phyloP scores from a whole-genome alignment of 2,888 invertebrate species.

The Heteromurus nitidus region DNA sequence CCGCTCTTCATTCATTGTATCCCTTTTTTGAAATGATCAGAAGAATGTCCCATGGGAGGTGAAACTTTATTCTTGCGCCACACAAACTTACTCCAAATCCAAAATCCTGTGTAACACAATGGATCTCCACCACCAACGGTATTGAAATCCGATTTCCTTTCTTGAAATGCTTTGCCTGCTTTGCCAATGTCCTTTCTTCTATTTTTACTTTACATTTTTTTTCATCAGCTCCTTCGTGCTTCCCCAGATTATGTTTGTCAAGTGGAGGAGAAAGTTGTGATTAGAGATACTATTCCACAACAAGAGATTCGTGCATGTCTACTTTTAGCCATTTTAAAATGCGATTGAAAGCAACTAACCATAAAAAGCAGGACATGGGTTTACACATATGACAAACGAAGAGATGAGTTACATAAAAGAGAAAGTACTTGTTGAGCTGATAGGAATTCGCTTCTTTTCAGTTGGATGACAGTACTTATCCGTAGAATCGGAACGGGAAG shows the following conservation, averaged over 20 bases:
- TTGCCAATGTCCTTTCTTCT: not conserved
- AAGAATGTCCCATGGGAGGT: slow-evolving; percentile 31
- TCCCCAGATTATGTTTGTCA: slow-evolving; percentile 29
- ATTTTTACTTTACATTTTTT: too few relatives aligned
- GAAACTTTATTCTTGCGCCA: slow-evolving; percentile 14
- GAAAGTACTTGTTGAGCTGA: slow-evolving; percentile 52
- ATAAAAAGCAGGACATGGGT: slow-evolving; percentile 30
- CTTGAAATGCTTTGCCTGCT: not conserved
- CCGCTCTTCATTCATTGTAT: not conserved
- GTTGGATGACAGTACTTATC: too few relatives aligned
- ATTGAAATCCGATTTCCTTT: slow-evolving; percentile 57
- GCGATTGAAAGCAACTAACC: slow-evolving; percentile 38
- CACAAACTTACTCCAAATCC: slow-evolving; percentile 25
- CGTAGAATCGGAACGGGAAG: not conserved
- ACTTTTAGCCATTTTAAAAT: slow-evolving; percentile 51
- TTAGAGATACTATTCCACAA: slow-evolving; percentile 39
- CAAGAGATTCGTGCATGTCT: slow-evolving; percentile 8
- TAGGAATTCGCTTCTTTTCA: slow-evolving; percentile 3
- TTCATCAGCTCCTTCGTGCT: too few relatives aligned
- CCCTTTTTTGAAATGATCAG: not conserved
- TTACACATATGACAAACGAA: slow-evolving; percentile 10
- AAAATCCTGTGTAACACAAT: slow-evolving; percentile 46
- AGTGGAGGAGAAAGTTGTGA: slow-evolving; percentile 55
- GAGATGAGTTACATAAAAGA: slow-evolving; percentile 20
- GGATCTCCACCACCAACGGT: not conserved